Evolutionary conservation across 2,797 vertebrate species (phyloP).

Genomic region (Kryptolebias ocellatus): DNA sequence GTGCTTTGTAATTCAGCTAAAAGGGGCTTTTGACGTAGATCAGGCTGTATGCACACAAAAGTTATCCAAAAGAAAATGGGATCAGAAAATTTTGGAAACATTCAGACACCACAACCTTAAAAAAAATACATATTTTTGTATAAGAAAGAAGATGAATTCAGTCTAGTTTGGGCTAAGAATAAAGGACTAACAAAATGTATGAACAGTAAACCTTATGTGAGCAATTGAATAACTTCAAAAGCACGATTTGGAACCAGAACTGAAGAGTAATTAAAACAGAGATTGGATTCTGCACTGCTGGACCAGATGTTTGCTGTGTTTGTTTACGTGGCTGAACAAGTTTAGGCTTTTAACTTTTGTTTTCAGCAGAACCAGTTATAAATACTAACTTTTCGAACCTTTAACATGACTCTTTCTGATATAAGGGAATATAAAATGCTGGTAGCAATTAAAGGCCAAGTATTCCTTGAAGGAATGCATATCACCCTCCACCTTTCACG

Average conservation of each 20-base stretch:
- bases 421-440: not conserved
- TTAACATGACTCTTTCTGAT: constrained; percentile 3
- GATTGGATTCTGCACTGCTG: not conserved
- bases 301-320: constrained; percentile 18
- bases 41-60: constrained; percentile 29
- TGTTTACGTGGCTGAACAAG: constrained; percentile 3
- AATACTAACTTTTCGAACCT: constrained; percentile 11
- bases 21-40: constrained; percentile 19
- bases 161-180: constrained; percentile 9
- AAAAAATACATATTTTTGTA: not conserved
- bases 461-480: too few relatives aligned
- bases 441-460: too few relatives aligned
- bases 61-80: not conserved
- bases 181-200: constrained; percentile 32
- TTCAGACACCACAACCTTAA: not conserved
- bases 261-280: constrained; percentile 19
- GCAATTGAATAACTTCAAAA: constrained; percentile 25
- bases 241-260: constrained; percentile 37
- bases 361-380: constrained; percentile 8
- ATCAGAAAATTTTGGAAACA: constrained; percentile 2
- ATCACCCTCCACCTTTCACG: too few relatives aligned
- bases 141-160: not conserved
- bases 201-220: constrained; percentile 28
- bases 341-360: not conserved
- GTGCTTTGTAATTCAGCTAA: constrained; percentile 23